Evolutionary conservation across 1,140 invertebrate genomes (phyloP).

Genomic region (Acromyrmex heyeri): DNA sequence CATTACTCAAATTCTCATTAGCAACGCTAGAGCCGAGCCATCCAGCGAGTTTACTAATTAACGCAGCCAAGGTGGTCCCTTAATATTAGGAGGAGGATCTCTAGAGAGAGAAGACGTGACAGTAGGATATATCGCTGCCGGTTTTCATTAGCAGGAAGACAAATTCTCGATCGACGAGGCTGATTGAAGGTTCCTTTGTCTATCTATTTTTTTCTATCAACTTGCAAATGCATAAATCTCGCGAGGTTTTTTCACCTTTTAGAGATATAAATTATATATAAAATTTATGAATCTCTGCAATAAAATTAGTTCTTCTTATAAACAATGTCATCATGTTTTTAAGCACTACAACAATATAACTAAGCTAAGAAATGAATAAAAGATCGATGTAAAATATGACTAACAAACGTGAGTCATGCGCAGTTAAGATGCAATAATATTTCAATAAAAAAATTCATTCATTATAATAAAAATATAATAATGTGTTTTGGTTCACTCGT

Average conservation of each 20-base stretch:
- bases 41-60: constrained; percentile 83
- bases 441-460: too few relatives aligned
- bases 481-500: too few relatives aligned
- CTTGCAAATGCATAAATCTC: neutral
- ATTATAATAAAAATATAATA: too few relatives aligned
- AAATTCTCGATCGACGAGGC: constrained; percentile 72
- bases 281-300: neutral
- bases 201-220: neutral
- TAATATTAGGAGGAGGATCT: constrained; percentile 74
- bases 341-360: neutral
- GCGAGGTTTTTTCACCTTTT: neutral
- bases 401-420: too few relatives aligned
- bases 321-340: neutral
- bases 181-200: constrained; percentile 55
- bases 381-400: too few relatives aligned
- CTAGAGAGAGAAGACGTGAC: constrained; percentile 65
- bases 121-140: constrained; percentile 77
- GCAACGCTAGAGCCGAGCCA: constrained; percentile 76
- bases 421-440: too few relatives aligned
- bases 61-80: constrained; percentile 78
- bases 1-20: constrained; percentile 84
- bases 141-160: constrained; percentile 78
- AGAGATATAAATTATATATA: too few relatives aligned
- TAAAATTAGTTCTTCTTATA: neutral
- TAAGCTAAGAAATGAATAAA: neutral